These are phyloP conservation scores for Glaucopsyche alexis DNA, from an alignment of 2,888 invertebrate genomes.

Conservation along the genomic window DNA sequence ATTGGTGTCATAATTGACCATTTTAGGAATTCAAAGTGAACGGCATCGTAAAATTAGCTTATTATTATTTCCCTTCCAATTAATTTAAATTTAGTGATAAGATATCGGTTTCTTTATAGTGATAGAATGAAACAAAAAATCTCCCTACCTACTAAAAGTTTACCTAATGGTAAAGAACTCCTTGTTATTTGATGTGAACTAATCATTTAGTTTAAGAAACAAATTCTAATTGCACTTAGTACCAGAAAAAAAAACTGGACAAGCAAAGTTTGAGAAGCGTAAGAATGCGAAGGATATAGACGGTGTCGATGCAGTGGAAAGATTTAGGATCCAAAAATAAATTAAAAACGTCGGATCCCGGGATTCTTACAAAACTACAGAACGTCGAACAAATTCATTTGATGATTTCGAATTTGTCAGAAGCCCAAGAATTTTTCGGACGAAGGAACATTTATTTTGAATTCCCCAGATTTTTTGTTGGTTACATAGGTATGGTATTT, in stretches of 20 bases:
- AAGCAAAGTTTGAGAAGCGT: slow-evolving; percentile 50
- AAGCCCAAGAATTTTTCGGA: slow-evolving; percentile 29
- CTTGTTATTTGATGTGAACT: too few relatives aligned
- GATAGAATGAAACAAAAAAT: not conserved
- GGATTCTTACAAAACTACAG: slow-evolving; percentile 55
- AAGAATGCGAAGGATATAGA: slow-evolving; percentile 54
- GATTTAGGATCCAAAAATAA: slow-evolving; percentile 52
- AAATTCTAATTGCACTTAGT: too few relatives aligned
- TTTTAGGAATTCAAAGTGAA: slow-evolving; percentile 17
- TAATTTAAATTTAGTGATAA: not conserved
- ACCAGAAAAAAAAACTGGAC: not conserved
- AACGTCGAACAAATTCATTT: slow-evolving; percentile 66
- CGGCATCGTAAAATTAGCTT: not conserved
- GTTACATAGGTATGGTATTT: slow-evolving; percentile 16
- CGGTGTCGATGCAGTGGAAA: slow-evolving; percentile 60
- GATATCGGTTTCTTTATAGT: not conserved
- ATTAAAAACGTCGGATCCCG: slow-evolving; percentile 45
- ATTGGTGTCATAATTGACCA: slow-evolving; percentile 17
- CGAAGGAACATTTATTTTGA: slow-evolving; percentile 25
- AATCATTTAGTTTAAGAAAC: too few relatives aligned
- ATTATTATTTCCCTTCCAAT: not conserved
- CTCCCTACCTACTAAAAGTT: too few relatives aligned
- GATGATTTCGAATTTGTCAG: slow-evolving; percentile 64
- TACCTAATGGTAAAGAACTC: too few relatives aligned
- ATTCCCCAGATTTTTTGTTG: slow-evolving; percentile 24